Evolutionary conservation across 1,140 invertebrate species (phyloP).

Genomic region (Cephus cinctus): DNA sequence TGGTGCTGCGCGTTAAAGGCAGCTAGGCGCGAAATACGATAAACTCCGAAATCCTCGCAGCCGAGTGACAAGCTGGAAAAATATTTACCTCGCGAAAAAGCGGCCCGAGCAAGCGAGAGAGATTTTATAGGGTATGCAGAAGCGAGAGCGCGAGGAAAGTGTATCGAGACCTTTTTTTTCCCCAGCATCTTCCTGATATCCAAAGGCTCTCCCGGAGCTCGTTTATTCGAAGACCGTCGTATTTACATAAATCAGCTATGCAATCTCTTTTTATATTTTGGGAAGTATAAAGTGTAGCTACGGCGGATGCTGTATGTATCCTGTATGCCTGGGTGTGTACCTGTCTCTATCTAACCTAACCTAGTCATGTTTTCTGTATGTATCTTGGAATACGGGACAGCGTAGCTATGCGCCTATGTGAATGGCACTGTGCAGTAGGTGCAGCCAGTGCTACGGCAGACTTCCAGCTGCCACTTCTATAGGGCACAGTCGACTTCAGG

Average conservation of each 20-base stretch:
- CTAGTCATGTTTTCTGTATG: no score
- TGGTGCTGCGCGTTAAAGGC: neutral
- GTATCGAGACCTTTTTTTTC: neutral
- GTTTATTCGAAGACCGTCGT: conserved; percentile 1
- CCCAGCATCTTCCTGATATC: neutral
- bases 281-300: neutral
- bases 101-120: neutral
- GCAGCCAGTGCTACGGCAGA: no score
- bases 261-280: conserved; percentile 8
- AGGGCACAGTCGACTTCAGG: no score
- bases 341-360: no score
- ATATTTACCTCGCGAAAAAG: conserved; percentile 3
- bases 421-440: no score
- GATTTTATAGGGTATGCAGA: neutral
- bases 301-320: no score
- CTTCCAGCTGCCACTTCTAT: no score
- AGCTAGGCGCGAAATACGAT: conserved; percentile 4
- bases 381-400: no score
- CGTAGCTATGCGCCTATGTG: no score
- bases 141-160: no score
- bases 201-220: neutral
- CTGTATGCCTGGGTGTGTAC: no score
- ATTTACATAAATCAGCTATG: conserved; percentile 8
- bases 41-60: conserved; percentile 8
- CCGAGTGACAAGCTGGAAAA: conserved; percentile 7